Base-by-base conservation (phyloP, 1,140 invertebrate genomes). In the Cotesia chilonis region DNA sequence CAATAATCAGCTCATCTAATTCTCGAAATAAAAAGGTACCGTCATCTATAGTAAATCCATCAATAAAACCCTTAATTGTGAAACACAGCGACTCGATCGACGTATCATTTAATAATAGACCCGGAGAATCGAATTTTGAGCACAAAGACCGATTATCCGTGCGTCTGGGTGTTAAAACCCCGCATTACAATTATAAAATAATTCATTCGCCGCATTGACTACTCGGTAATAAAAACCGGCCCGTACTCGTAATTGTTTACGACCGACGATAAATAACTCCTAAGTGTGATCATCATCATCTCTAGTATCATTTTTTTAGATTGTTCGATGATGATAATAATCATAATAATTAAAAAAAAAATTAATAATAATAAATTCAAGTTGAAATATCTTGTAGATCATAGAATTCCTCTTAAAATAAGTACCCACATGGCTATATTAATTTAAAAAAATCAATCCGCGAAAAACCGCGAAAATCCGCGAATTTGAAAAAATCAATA, bases 41-140 rank as follows among this genome's bases (percentile, higher is more conserved):
- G 57, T 20, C 14, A 5, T 28, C 57, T 28, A 20, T 28, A 20
- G 20, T 66, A 17, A 64, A 74, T 76, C 74, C 79, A 75, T 79
- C 77, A 74, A 76, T 79, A 79, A 77, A 77, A 68, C 70, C 75
- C 75, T 47, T 81, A 80, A 80, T 81, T 81, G 76, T 74, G 79
- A 72, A 74, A 68, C 55, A 64, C 68, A 67, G 59, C 75, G 71
- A 80, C 9, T 78, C 75, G 70, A 72, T 75, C 75, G 70, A 72
- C 74, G 79, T 77, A 78, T 63, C 37, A 71, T 47, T 61, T 52
- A 70, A 68, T 80, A 80, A 80, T 80, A 78, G 14, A 52, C 70
- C 3, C 36, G 28, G 54, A 65, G 72, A 79, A 71, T 17, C 57
- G 20, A 77, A 76, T 78, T 77, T 79, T 47, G 35, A 60, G 36